Percentiles rank a stretch among this genome's conserved stretches.
phyloP scores from a whole-genome alignment of 2,113 vertebrate species.

The Pseudopipra pipra region DNA sequence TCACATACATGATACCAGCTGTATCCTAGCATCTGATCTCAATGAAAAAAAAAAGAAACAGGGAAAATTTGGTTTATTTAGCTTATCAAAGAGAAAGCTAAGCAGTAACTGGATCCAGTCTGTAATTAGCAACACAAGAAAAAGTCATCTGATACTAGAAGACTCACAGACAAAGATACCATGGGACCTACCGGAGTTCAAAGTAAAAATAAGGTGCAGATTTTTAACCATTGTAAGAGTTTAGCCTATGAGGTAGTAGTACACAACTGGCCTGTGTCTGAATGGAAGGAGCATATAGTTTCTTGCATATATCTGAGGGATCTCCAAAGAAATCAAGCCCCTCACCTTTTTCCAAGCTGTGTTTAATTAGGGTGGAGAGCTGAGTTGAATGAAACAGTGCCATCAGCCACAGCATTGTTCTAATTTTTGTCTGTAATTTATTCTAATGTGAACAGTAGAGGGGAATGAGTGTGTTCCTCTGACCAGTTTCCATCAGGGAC shows the following conservation, averaged over 20 bases:
- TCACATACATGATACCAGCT: not conserved
- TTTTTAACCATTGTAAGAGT: not conserved
- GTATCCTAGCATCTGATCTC: not conserved
- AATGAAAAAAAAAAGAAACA: not conserved
- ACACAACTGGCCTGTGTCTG: not conserved
- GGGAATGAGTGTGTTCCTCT: not conserved
- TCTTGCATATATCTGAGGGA: not conserved
- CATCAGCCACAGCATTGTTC: not conserved
- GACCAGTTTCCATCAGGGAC: not conserved
- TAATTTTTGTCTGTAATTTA: not conserved
- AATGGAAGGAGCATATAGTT: not conserved
- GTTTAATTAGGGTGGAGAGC: not conserved
- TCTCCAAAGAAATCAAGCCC: not conserved
- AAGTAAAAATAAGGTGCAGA: not conserved
- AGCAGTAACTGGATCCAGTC: not conserved
- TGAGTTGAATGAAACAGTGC: not conserved
- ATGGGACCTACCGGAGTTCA: not conserved
- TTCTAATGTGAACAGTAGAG: not conserved
- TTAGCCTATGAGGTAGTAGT: not conserved
- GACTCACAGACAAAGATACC: not conserved
- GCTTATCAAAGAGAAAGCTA: not conserved
- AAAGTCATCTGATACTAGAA: not conserved
- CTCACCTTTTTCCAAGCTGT: not conserved
- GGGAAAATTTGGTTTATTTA: not conserved
- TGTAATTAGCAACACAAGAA: not conserved